Base-by-base conservation (phyloP, 1,140 invertebrate genomes). In the Archivesica marissinica region DNA sequence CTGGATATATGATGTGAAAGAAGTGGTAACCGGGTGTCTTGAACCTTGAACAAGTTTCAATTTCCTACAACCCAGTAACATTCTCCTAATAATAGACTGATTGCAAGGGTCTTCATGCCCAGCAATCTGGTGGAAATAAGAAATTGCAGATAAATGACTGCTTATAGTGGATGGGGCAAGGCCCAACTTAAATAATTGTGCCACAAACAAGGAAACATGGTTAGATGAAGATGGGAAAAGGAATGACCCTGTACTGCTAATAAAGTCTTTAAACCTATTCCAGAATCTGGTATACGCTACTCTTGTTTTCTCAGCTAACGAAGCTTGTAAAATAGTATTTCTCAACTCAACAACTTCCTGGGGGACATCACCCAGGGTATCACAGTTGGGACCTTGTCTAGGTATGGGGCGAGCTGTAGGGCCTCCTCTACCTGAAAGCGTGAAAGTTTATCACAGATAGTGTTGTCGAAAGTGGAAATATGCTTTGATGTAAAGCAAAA, bases 401-500 rank as follows among this genome's bases (percentile, higher is more conserved):
- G 47, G 30, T 52, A 47, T 28, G 72, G 72, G 7, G 72, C 72
- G 6, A 47, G 17, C 9, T 17, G 23, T 28, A 75, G 33, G 25
- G 72, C 72, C 54, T 75, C 72, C 7, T 50, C 38, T 41, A 75
- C 33, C 72, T 75, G 72, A 50, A 75, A 54, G 20, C 47, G 72
- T 23, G 72, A 75, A 75, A 75, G 72, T 47, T 47, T 33, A 23
- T 75, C 72, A 75, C 72, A 75, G 30, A 75, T 75, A 35, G 47
- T 52, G n/a, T 75, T 75, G 3, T 75, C 33, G 20, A 17, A 47
- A 23, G 72, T 52, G 44, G 2, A 2, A 28, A 75, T 75, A 47
- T 75, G 72, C 17, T 17, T 23, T 20, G 72, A 47, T 17, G 11
- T 17, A 47, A 75, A 75, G 33, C 72, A 75, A 35, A 78, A 78